Evolutionary conservation across 1,140 invertebrate species (phyloP), one percentile per base, ranked within the genome.

Genomic region (Leptopilina boulardi): DNA sequence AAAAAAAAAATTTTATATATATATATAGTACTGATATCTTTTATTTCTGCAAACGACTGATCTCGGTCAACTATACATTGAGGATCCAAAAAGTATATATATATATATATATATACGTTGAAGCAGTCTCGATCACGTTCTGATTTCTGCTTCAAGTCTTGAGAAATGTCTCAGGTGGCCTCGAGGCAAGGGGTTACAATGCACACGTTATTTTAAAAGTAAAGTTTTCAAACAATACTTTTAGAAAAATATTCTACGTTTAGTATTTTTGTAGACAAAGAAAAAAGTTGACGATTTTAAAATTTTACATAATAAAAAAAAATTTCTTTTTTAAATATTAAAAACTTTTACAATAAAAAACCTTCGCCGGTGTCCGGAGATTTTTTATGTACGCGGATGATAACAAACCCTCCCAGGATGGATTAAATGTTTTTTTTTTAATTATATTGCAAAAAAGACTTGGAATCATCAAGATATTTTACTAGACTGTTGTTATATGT

Each of bases 61-160:
- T 59, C 56, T 59, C 56, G 56, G 56, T 59, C 56, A 59, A 59
- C 56, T 59, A n/a, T n/a, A 26, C 56, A 26, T 59, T 59, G 56
- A 59, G 11, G 56, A 59, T 15, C 56, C 56, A 26, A 59, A 59
- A 26, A 59, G 56, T 26, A 30, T 30, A 30, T n/a, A n/a, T n/a
- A n/a, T n/a, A n/a, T n/a, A n/a, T n/a, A n/a, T n/a, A n/a, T n/a
- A n/a, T 5, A 5, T 3, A 59, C 56, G 23, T 59, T 59, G 11
- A 59, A 15, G 19, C 13, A 26, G 56, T 59, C 23, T 26, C 56
- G 56, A 59, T 59, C 56, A 26, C 56, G 23, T 59, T 26, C 56
- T 59, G 56, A 59, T 59, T 59, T 59, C 21, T 26, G 56, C 23
- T 26, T 15, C 26, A 59, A 59, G 21, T 59, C 56, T 59, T 59